phyloP scores from a whole-genome alignment of 2,888 invertebrate species.

The Melikaiella ostensackeni region DNA sequence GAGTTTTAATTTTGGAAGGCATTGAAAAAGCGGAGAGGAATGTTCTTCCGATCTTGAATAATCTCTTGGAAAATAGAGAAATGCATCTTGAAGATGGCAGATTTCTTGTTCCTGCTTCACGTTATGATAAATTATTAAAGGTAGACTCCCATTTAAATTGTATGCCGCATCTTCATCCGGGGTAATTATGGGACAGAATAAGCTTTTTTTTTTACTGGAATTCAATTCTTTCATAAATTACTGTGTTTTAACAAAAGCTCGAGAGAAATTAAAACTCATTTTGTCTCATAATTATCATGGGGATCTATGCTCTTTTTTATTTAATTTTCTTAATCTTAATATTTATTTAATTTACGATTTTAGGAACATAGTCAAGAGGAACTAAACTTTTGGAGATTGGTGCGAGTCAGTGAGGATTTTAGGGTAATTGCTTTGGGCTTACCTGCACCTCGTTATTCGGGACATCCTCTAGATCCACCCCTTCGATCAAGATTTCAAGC shows the following conservation, averaged over 20 bases:
- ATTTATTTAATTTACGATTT: conserved; percentile 20
- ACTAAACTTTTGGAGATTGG: conserved; percentile 91
- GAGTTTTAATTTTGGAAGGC: conserved; percentile 94
- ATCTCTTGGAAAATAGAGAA: conserved; percentile 96
- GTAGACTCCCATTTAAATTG: conserved; percentile 76
- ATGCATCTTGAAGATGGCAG: conserved; percentile 99
- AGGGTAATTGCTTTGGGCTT: conserved; percentile 95
- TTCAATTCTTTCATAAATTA: too few relatives aligned
- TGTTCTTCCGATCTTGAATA: conserved; percentile 96
- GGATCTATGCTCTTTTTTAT: too few relatives aligned
- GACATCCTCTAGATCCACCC: conserved; percentile 97
- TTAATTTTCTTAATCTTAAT: not conserved
- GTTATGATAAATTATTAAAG: conserved; percentile 93
- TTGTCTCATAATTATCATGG: too few relatives aligned
- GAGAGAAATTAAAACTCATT: too few relatives aligned
- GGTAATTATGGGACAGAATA: too few relatives aligned
- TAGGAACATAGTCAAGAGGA: conserved; percentile 89
- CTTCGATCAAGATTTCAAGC: conserved; percentile 96
- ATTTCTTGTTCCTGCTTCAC: conserved; percentile 91
- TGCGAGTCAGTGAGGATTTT: conserved; percentile 95
- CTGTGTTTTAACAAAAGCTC: too few relatives aligned
- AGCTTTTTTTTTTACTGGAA: too few relatives aligned
- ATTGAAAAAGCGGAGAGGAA: conserved; percentile 98
- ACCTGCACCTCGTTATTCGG: conserved; percentile 91
- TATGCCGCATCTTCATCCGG: too few relatives aligned